A percentile compares a stretch with the other conserved stretches of the same genome.
phyloP scores from a whole-genome alignment of 2,888 invertebrate genomes.

The Horisme vitalbata region DNA sequence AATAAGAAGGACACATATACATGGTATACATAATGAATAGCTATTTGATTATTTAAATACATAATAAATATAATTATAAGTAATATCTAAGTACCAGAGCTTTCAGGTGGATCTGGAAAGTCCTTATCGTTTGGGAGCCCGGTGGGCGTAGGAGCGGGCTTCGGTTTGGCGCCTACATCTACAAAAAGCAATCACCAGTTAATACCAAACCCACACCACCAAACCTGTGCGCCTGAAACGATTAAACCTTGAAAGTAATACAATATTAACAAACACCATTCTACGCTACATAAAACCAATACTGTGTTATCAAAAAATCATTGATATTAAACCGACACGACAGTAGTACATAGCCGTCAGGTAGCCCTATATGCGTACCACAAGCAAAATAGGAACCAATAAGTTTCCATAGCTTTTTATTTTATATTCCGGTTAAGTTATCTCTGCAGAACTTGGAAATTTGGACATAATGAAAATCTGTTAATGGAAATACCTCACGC shows the following conservation, averaged over 20 bases:
- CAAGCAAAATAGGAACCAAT: too few species aligned
- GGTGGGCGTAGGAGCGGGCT: slow-evolving; percentile 81
- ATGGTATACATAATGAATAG: too few species aligned
- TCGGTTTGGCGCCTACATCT: slow-evolving; percentile 83
- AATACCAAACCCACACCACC: slow-evolving; percentile 44
- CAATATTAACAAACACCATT: slow-evolving; percentile 7
- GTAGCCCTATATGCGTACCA: too few species aligned
- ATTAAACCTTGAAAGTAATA: slow-evolving; percentile 17
- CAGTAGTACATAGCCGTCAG: too few species aligned
- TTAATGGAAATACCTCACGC: too few species aligned
- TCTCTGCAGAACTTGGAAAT: too few species aligned
- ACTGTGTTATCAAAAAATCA: neutral
- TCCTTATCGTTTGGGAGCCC: slow-evolving; percentile 85
- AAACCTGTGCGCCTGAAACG: slow-evolving; percentile 36
- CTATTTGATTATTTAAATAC: too few species aligned
- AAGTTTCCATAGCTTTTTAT: too few species aligned
- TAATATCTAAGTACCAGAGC: slow-evolving; percentile 83
- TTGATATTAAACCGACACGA: too few species aligned
- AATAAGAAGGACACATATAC: too few species aligned
- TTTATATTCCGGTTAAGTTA: too few species aligned
- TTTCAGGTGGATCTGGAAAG: slow-evolving; percentile 86
- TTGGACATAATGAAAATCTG: too few species aligned
- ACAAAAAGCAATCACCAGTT: slow-evolving; percentile 77
- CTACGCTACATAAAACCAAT: neutral
- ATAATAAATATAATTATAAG: slow-evolving; percentile 18